Evolutionary conservation across 2,888 invertebrate species (phyloP).

Genomic region (Phengaris alcon): DNA sequence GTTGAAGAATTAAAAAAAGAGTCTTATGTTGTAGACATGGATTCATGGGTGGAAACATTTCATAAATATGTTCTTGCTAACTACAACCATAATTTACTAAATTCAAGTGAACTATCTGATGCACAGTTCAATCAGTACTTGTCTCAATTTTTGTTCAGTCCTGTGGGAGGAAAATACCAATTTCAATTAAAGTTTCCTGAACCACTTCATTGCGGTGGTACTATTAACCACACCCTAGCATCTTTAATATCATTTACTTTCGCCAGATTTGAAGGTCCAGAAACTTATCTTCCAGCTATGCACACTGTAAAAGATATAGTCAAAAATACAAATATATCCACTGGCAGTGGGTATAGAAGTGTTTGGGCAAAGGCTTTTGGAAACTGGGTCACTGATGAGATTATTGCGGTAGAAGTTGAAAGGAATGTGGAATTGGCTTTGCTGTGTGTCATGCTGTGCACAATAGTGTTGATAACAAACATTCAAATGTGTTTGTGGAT

Average conservation of each 20-base stretch:
- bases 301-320: slow-evolving; percentile 80
- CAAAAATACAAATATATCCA: slow-evolving; percentile 77
- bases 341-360: slow-evolving; percentile 81
- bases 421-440: slow-evolving; percentile 87
- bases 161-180: slow-evolving; percentile 83
- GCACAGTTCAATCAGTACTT: slow-evolving; percentile 81
- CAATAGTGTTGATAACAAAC: slow-evolving; percentile 86
- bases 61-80: slow-evolving; percentile 79
- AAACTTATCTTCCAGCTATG: slow-evolving; percentile 87
- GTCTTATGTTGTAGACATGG: slow-evolving; percentile 75
- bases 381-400: slow-evolving; percentile 88
- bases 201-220: slow-evolving; percentile 81
- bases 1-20: slow-evolving; percentile 73
- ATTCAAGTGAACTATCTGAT: slow-evolving; percentile 69
- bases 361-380: slow-evolving; percentile 86
- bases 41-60: slow-evolving; percentile 84
- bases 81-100: slow-evolving; percentile 72
- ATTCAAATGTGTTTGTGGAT: slow-evolving; percentile 88
- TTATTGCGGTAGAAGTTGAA: slow-evolving; percentile 86
- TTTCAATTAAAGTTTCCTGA: slow-evolving; percentile 82
- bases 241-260: slow-evolving; percentile 83
- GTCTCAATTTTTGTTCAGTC: slow-evolving; percentile 85
- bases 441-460: slow-evolving; percentile 88
- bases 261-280: slow-evolving; percentile 78
- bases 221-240: slow-evolving; percentile 78